phyloP scores from a whole-genome alignment of 2,113 vertebrate genomes.

The Aldabrachelys gigantea region DNA sequence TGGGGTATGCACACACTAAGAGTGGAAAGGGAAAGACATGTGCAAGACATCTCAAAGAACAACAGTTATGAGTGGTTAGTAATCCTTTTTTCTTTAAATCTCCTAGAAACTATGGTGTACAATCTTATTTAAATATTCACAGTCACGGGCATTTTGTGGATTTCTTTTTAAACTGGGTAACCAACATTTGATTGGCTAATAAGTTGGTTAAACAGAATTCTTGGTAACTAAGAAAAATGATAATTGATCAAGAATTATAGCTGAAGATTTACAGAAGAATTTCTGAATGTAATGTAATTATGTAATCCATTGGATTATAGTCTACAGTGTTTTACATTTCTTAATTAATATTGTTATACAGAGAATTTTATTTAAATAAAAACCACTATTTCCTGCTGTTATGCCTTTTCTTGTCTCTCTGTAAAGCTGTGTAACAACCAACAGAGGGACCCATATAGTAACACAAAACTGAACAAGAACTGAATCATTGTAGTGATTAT shows the following conservation, averaged over 20 bases:
- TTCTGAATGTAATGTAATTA: background rate
- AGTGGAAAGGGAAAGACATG: background rate
- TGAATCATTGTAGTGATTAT: background rate
- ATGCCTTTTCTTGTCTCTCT: background rate
- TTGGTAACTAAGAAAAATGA: background rate
- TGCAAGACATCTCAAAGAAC: background rate
- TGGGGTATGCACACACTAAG: background rate
- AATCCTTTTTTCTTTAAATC: background rate
- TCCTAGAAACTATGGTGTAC: background rate
- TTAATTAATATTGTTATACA: background rate
- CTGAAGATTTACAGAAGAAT: background rate
- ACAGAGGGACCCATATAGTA: conserved; percentile 50
- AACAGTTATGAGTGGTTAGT: background rate
- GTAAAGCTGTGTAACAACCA: conserved; percentile 21
- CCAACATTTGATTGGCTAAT: background rate
- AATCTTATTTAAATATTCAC: background rate
- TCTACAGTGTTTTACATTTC: background rate
- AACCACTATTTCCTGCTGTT: background rate
- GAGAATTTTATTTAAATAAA: background rate
- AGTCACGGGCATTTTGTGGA: background rate
- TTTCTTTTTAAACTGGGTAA: background rate
- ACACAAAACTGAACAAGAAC: background rate
- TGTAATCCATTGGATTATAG: background rate
- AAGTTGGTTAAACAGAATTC: background rate
- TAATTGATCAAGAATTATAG: background rate